These are phyloP conservation scores for Lophius piscatorius DNA, from an alignment of 2,113 vertebrate species.

Conservation along the genomic window DNA sequence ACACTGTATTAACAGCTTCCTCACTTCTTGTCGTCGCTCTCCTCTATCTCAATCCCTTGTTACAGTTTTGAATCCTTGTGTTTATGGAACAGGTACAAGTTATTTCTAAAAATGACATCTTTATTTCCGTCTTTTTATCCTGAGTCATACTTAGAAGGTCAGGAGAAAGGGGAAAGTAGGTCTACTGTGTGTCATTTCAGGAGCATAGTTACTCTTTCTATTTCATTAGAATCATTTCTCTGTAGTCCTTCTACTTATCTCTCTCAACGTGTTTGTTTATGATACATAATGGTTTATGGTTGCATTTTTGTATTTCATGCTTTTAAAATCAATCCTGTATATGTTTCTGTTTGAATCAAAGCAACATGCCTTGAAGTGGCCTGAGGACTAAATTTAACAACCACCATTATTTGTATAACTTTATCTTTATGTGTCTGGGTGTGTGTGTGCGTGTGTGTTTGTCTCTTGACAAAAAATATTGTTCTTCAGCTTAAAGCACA, in stretches of 20 bases:
- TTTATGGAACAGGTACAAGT: no score
- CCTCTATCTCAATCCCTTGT: constrained; percentile 25
- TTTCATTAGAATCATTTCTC: constrained; percentile 8
- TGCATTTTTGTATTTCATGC: constrained; percentile 18
- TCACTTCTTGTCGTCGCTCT: constrained; percentile 3
- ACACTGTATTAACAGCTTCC: constrained; percentile 31
- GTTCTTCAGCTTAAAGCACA: constrained; percentile 39
- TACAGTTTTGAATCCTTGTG: no score
- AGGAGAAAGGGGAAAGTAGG: constrained; percentile 34
- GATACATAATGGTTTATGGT: constrained; percentile 5
- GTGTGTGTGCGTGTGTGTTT: not conserved
- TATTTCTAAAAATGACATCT: no score
- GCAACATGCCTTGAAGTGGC: constrained; percentile 33
- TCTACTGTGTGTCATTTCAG: constrained; percentile 40
- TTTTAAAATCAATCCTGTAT: constrained; percentile 5
- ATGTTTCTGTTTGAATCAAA: constrained; percentile 1
- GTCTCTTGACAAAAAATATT: constrained; percentile 25
- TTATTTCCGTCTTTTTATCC: constrained; percentile 42
- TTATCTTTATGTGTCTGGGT: not conserved
- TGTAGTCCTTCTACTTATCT: not conserved
- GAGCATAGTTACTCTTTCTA: constrained; percentile 14
- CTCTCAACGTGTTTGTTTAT: constrained; percentile 16
- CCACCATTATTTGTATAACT: constrained; percentile 4
- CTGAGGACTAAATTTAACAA: constrained; percentile 39
- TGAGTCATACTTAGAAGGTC: constrained; percentile 17